Base-by-base conservation (phyloP, 2,888 invertebrate genomes). In the Clitarchus hookeri region DNA sequence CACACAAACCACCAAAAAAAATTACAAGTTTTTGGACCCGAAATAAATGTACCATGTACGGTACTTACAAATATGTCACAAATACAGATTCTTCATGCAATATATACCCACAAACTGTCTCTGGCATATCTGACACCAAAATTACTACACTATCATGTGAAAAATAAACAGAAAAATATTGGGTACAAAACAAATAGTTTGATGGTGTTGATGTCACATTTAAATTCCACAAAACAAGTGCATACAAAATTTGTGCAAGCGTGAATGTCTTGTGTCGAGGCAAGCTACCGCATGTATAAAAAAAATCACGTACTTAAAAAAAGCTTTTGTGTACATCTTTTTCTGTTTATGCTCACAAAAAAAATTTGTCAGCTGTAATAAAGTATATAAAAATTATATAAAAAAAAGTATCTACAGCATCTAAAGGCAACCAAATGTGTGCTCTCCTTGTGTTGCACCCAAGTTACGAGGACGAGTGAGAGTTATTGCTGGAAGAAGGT, bases 401-500 rank as follows among this genome's bases (percentile, higher is more conserved):
- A 65, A 65, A 65, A 65, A 65, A 9, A 65, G 8, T n/a, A n/a
- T 65, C 16, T n/a, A 65, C 65, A n/a, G 65, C 65, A 65, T 65
- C 65, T 65, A 65, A 65, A 65, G 23, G 65, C 65, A 65, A 65
- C 65, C 65, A 65, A 65, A 16, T 65, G 65, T 6, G 65, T 65
- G 65, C 65, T 65, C 65, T 65, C 65, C 65, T 65, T 65, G 65
- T 48, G 48, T 48, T 48, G 48, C 48, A 48, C 48, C 48, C 48
- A 65, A 65, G 65, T 65, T 65, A 65, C 26, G 44, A 82, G 82
- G 82, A 36, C 36, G 82, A 44, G 44, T 16, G 82, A 44, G 82
- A 27, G 82, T 82, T 82, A 82, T 82, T 82, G 82, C 82, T 82
- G 27, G 82, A 44, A 82, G 82, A 27, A 82, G 82, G 82, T 36